Evolutionary conservation across 2,888 invertebrate species (phyloP), one percentile per base, ranked within the genome.

Genomic region (Eilema griseolum): DNA sequence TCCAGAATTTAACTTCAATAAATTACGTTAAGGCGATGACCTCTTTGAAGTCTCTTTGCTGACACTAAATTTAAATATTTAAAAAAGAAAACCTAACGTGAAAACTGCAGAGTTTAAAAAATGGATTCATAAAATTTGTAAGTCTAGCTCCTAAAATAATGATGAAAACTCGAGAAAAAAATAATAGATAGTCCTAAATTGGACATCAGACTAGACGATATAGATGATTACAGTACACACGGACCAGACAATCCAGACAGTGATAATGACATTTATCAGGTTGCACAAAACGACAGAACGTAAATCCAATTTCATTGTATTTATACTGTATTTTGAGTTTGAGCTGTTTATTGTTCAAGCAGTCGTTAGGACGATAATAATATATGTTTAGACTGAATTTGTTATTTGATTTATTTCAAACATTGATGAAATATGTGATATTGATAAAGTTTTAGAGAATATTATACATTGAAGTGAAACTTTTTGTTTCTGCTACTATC

Each of bases 241-340:
- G 24, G 26, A 31, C 20, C 12, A 61, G 41, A 24, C 16, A 14
- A 31, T 31, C 24, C 24, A 62, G 57, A 56, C 20, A 8, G 46
- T 63, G 10, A 57, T 68, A 61, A 68, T 69, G 66, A 67, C 12
- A 37, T 67, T 64, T 63, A 61, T 57, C 56, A 23, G 28, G n/a
- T 8, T 61, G 52, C 16, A 61, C 20, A 26, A 70, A 66, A 31
- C 24, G 28, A 10, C 56, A 28, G 20, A 46, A 46, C 11, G 2
- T n/a, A 68, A 70, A 64, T 70, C 57, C 12, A 70, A 56, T 69
- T 69, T 7, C 46, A 46, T 46, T 46, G 20, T 59, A 26, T 14
- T 16, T 59, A 26, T 59, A n/a, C n/a, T n/a, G n/a, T 59, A 59
- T 59, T 59, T 12, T 59, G 24, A 24, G 26, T 59, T 57, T 26